Evolutionary conservation across 2,888 invertebrate genomes (phyloP), one percentile per base, ranked within the genome.

Genomic region (Phorcus lineatus): DNA sequence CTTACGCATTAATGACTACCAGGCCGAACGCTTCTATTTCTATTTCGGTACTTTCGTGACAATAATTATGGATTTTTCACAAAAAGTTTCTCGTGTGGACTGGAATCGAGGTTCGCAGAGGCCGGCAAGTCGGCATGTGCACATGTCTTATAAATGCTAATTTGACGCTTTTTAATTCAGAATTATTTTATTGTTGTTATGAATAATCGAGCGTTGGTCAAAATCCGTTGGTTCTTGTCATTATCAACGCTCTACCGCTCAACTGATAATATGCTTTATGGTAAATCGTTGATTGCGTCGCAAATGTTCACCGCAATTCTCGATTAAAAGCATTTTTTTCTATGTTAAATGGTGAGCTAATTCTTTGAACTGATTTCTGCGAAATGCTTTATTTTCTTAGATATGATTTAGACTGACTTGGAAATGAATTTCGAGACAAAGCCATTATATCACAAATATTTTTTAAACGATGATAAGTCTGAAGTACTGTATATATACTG

Each of bases 31-130:
- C 24, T 62, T 62, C 62, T 28, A 62, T 62, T 62, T 62, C 62
- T 62, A 62, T 62, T 62, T 17, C 62, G 16, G 62, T 28, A 62
- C 28, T 16, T 62, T 62, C 62, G 28, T 62, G 62, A 62, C 62
- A 62, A 62, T 62, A 62, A 62, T 62, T 62, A 62, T 62, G 62
- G 62, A 62, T 62, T 62, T 62, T 62, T 24, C 62, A 24, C 28
- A 62, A 28, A 28, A 62, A 62, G 16, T 28, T 62, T 62, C 28
- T 62, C 62, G 62, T 62, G 62, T 62, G 28, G 62, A 22, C 28
- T 28, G 28, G 17, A 62, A 62, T 22, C 16, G 28, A 62, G 28
- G 62, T 22, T 62, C n/a, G 24, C 28, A 62, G 17, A 62, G 62
- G 62, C 28, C 28, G 62, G n/a, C 16, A 62, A 62, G n/a, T 13